phyloP scores from a whole-genome alignment of 1,140 invertebrate species.

The Drosophila varians region DNA sequence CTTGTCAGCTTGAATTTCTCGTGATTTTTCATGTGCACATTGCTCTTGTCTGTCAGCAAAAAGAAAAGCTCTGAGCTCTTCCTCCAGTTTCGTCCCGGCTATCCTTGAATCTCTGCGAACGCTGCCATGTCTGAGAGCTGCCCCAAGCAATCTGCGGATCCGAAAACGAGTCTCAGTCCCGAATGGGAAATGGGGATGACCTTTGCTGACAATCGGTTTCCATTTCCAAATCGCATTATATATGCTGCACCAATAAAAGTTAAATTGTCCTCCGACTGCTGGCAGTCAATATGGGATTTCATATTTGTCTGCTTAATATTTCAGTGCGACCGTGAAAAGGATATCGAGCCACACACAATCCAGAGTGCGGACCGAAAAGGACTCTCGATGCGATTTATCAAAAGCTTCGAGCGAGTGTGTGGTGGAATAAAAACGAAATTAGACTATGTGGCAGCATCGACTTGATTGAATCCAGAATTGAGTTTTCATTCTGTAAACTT shows the following conservation, averaged over 20 bases:
- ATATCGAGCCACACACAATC: slow-evolving; percentile 16
- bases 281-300: slow-evolving; percentile 63
- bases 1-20: slow-evolving; percentile 59
- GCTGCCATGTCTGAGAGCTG: slow-evolving; percentile 37
- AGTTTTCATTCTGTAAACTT: slow-evolving; percentile 41
- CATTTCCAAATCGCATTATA: slow-evolving; percentile 70
- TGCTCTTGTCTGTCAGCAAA: slow-evolving; percentile 54
- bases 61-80: slow-evolving; percentile 51
- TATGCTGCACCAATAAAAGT: slow-evolving; percentile 70
- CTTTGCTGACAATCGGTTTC: slow-evolving; percentile 73
- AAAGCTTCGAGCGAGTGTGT: not conserved
- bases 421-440: slow-evolving; percentile 47
- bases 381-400: slow-evolving; percentile 27
- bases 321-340: slow-evolving; percentile 65
- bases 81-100: not conserved
- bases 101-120: slow-evolving; percentile 21
- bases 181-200: slow-evolving; percentile 46
- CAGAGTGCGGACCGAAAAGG: slow-evolving; percentile 10
- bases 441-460: slow-evolving; percentile 44
- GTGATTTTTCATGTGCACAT: slow-evolving; percentile 65
- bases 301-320: slow-evolving; percentile 77
- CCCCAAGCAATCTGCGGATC: slow-evolving; percentile 31
- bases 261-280: slow-evolving; percentile 63
- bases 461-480: slow-evolving; percentile 47
- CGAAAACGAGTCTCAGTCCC: slow-evolving; percentile 8